A percentile compares a stretch with the other conserved stretches of the same genome.
Evolutionary conservation across 1,140 invertebrate species (phyloP).

Genomic region (Pinna nobilis): DNA sequence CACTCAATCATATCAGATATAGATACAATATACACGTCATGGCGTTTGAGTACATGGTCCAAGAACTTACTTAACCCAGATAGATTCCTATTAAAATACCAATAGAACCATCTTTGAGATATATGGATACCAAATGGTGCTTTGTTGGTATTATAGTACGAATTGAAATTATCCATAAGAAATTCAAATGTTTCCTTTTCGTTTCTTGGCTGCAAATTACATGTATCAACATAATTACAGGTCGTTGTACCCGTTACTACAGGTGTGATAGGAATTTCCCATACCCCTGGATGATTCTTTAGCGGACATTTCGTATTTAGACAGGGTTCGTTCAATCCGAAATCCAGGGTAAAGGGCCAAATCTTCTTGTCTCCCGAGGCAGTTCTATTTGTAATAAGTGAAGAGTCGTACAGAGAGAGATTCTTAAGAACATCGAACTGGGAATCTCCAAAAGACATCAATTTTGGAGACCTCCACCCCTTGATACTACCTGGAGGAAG

Average conservation of each 20-base stretch:
- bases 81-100: conserved; percentile 48
- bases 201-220: conserved; percentile 17
- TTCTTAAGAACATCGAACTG: conserved; percentile 47
- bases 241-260: conserved; percentile 11
- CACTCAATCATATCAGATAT: conserved; percentile 50
- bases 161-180: conserved; percentile 56
- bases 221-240: conserved; percentile 50
- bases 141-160: conserved; percentile 50
- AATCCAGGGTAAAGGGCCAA: conserved; percentile 61
- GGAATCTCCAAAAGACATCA: conserved; percentile 35
- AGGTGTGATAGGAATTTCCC: conserved; percentile 58
- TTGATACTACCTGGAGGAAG: conserved; percentile 21
- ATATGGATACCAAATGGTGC: conserved; percentile 59
- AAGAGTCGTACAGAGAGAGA: conserved; percentile 52
- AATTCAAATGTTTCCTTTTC: conserved; percentile 45
- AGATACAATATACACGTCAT: conserved; percentile 54
- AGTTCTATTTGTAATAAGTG: conserved; percentile 30
- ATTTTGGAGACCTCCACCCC: conserved; percentile 49
- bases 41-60: conserved; percentile 37
- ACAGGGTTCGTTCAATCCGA: conserved; percentile 43
- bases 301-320: conserved; percentile 39
- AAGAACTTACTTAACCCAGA: conserved; percentile 54
- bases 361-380: conserved; percentile 19
- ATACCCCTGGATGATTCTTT: conserved; percentile 43
- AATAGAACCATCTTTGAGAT: conserved; percentile 60